A percentile compares a stretch with the other conserved stretches of the same genome.
Conservation (phyloP, 2,797 vertebrate genomes). For the Coreius guichenoti region DNA sequence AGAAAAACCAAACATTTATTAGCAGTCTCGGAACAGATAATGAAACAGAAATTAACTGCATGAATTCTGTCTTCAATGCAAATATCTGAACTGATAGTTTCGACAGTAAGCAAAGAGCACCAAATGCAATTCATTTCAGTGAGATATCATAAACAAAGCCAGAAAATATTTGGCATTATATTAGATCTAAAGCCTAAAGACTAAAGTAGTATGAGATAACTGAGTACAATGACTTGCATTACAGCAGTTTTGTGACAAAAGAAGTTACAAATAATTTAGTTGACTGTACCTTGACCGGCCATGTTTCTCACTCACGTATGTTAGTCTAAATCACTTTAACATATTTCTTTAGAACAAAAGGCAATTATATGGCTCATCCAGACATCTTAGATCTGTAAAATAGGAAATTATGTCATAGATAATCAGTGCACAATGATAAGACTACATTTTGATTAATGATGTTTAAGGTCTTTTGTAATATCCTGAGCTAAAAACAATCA, state of each 20-base stretch:
- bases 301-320: conserved; percentile 4
- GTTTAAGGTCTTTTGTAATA: not conserved
- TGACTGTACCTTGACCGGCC: conserved; percentile 16
- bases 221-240: not conserved
- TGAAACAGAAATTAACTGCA: not conserved
- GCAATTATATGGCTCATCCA: not conserved
- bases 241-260: not conserved
- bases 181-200: not conserved
- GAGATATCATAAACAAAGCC: not conserved
- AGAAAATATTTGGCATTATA: not conserved
- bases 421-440: not conserved
- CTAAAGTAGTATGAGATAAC: not conserved
- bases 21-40: not conserved
- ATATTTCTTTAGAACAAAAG: not conserved
- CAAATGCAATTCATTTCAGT: not conserved
- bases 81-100: not conserved
- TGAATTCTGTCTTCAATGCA: not conserved
- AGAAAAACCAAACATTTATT: not conserved
- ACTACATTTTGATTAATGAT: not conserved
- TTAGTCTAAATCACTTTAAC: not conserved
- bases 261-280: not conserved
- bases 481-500: not conserved
- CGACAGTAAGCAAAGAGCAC: not conserved
- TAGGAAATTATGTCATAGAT: not conserved
- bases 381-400: not conserved